Conservation (phyloP, 2,113 vertebrate genomes). For the Saccopteryx bilineata region DNA sequence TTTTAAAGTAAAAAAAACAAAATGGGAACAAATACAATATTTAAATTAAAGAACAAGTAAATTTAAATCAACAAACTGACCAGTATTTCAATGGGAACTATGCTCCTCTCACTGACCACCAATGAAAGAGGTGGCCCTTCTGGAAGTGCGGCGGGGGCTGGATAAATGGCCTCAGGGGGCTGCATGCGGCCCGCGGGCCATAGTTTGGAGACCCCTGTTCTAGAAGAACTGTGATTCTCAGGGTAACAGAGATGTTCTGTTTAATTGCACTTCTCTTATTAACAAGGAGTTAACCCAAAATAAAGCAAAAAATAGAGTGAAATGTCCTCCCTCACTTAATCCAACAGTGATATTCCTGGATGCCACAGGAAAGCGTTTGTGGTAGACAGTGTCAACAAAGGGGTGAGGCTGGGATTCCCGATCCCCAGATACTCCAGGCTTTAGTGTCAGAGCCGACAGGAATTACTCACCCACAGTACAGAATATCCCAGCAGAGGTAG, state of each 20-base stretch:
- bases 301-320: slow-evolving; percentile 33
- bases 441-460: background rate
- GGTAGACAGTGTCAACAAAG: background rate
- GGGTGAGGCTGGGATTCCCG: background rate
- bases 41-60: too few relatives aligned
- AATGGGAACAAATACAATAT: too few relatives aligned
- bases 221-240: slow-evolving; percentile 53
- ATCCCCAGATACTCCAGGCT: background rate
- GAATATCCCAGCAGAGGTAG: background rate
- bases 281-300: slow-evolving; percentile 9
- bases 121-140: too few relatives aligned
- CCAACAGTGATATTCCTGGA: background rate
- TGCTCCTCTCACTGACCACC: too few relatives aligned
- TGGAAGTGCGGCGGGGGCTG: too few relatives aligned
- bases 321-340: background rate
- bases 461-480: background rate
- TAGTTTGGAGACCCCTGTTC: too few relatives aligned
- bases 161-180: too few relatives aligned
- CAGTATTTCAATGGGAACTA: too few relatives aligned
- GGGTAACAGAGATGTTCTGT: background rate
- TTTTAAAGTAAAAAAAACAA: too few relatives aligned
- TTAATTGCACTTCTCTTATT: slow-evolving; percentile 53
- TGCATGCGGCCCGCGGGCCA: too few relatives aligned
- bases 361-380: slow-evolving; percentile 13
- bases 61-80: too few relatives aligned